Percentiles rank a stretch among this genome's conserved stretches.
phyloP scores from a whole-genome alignment of 1,140 invertebrate genomes.

The Drosophila pallidifrons region DNA sequence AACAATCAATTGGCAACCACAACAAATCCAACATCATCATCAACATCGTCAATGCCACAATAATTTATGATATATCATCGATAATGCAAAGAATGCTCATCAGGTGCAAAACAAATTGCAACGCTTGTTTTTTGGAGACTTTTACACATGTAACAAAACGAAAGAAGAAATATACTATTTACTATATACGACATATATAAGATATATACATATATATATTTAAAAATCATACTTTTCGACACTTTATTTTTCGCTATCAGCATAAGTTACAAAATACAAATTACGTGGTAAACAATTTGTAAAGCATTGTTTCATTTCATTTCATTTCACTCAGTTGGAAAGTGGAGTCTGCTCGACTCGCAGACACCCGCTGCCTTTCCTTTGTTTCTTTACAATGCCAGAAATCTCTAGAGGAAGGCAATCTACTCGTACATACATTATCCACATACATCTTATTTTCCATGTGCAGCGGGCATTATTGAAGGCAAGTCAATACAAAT shows the following conservation, averaged over 20 bases:
- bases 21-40: not conserved
- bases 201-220: constrained; percentile 7
- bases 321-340: too few species aligned
- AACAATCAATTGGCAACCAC: constrained; percentile 6
- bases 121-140: constrained; percentile 14
- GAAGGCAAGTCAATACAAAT: not conserved
- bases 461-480: too few species aligned
- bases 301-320: constrained; percentile 42
- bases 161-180: constrained; percentile 6
- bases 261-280: constrained; percentile 67
- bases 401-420: too few species aligned
- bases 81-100: constrained; percentile 31
- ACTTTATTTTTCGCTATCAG: constrained; percentile 72
- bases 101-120: constrained; percentile 38
- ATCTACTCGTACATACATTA: not conserved
- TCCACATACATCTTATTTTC: not conserved
- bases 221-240: constrained; percentile 59
- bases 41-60: constrained; percentile 25
- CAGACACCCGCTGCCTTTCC: too few species aligned
- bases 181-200: not conserved
- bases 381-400: too few species aligned
- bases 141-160: constrained; percentile 31
- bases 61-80: constrained; percentile 23
- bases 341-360: not conserved
- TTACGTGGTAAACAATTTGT: constrained; percentile 35